Evolutionary conservation across 2,113 vertebrate species (phyloP), one percentile per base, ranked within the genome.

Genomic region (Limanda limanda): DNA sequence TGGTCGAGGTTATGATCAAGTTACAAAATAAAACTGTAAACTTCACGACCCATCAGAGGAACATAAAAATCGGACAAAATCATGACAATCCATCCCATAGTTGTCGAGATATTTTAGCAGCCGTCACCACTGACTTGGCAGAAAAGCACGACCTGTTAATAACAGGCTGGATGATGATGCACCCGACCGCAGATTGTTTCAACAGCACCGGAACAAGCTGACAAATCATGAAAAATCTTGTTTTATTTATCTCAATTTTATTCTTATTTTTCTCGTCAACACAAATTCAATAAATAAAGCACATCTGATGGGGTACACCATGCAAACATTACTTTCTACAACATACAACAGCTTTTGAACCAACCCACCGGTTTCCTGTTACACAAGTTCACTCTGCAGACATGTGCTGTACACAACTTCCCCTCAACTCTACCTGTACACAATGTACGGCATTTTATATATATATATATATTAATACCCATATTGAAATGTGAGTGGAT

Each of bases 211-310:
- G 27, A 51, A 71, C 8, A 58, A 42, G 56, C n/a, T 56, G 31
- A 68, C 51, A 37, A n/a, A 4, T 73, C 27, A 83, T 55, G 64
- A 74, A 79, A 85, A 88, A 79, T 18, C 13, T 7, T 68, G 18
- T 82, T 79, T 88, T 83, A 83, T 87, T 88, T 70, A 82, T 69
- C 72, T 85, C 81, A 61, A 84, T 89, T 94, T 94, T 91, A 93
- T 91, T 93, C 80, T 57, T 21, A 71, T 21, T 79, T 78, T 78
- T 64, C 45, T 47, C 56, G 79, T 86, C 51, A 92, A 89, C 91
- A 94, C 91, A 93, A 81, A 80, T 91, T 93, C 91, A 96, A 96
- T 97, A 97, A 97, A 96, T 96, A 96, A 90, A 90, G 90, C 92
- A 93, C 83, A 89, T 93, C 89, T 90, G 83, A 85, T 82, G 90